Evolutionary conservation across 2,797 vertebrate genomes (phyloP).

Genomic region (Rachycentron canadum): DNA sequence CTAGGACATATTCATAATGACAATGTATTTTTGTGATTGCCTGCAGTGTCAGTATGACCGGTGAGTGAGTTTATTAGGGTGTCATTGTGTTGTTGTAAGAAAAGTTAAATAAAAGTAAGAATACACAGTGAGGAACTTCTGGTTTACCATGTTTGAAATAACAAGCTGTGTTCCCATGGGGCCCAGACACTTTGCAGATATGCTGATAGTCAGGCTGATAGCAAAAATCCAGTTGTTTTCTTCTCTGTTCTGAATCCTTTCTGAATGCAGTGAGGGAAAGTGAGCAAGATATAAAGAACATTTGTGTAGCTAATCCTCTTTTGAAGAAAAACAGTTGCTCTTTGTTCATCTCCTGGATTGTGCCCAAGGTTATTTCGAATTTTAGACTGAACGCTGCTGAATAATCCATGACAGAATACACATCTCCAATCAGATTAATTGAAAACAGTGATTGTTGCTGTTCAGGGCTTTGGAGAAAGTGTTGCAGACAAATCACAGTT

Average conservation of each 20-base stretch:
- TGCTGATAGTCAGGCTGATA: constrained; percentile 66
- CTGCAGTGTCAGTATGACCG: constrained; percentile 28
- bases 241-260: constrained; percentile 49
- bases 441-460: constrained; percentile 77
- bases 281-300: constrained; percentile 46
- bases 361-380: constrained; percentile 72
- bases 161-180: constrained; percentile 63
- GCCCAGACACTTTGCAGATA: constrained; percentile 55
- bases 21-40: background rate
- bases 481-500: constrained; percentile 82
- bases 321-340: constrained; percentile 50
- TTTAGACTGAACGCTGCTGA: constrained; percentile 53
- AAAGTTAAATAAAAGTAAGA: constrained; percentile 68
- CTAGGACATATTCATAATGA: background rate
- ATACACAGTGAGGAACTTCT: constrained; percentile 46
- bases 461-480: constrained; percentile 69
- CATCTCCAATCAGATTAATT: constrained; percentile 79
- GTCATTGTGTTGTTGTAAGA: constrained; percentile 32
- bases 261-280: constrained; percentile 49
- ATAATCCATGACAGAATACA: constrained; percentile 74
- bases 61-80: constrained; percentile 27
- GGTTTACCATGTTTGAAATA: constrained; percentile 60
- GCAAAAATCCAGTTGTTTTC: constrained; percentile 65
- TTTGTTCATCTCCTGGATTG: constrained; percentile 59
- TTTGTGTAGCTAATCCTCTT: constrained; percentile 70